Conservation (phyloP, 2,888 invertebrate genomes). For the Drosophila barbarae region DNA sequence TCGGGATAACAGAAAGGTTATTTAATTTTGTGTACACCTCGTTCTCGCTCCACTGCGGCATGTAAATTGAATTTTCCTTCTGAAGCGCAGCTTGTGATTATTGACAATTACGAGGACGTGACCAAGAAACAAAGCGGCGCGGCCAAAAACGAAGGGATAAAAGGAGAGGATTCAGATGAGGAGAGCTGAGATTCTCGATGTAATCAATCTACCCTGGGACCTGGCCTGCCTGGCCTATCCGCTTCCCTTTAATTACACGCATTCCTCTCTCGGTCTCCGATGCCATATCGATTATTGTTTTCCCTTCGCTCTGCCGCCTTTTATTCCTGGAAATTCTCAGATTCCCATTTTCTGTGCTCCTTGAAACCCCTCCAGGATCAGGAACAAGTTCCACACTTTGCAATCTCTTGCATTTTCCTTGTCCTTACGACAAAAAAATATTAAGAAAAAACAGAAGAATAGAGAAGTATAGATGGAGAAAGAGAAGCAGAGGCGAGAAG, state of each 20-base stretch:
- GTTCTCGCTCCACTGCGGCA: constrained; percentile 24
- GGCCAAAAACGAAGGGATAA: background rate
- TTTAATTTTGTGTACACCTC: constrained; percentile 18
- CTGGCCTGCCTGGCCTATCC: constrained; percentile 1
- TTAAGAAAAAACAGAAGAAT: background rate
- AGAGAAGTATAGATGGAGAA: background rate
- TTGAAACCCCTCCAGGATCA: constrained; percentile 35
- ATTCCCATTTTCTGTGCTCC: constrained; percentile 15
- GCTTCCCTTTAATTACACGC: constrained; percentile 43
- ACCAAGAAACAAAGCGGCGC: constrained; percentile 14
- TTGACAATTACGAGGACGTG: constrained; percentile 61
- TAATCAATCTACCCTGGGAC: constrained; percentile 37
- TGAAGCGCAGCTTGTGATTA: constrained; percentile 55
- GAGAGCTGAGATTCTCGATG: constrained; percentile 10
- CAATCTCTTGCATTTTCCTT: constrained; percentile 39
- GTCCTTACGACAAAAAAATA: constrained; percentile 7
- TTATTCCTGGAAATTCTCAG: constrained; percentile 35
- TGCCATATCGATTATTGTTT: constrained; percentile 44
- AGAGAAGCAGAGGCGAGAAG: background rate
- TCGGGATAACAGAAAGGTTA: constrained; percentile 14
- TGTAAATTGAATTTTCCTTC: constrained; percentile 54
- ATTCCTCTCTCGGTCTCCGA: constrained; percentile 24
- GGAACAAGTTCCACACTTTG: constrained; percentile 46
- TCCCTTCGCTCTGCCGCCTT: constrained; percentile 5
- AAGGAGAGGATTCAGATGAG: background rate